Percentiles rank a stretch among this genome's conserved stretches.
Evolutionary conservation across 2,888 invertebrate species (phyloP).

Genomic region (Trichopoda pennipes): DNA sequence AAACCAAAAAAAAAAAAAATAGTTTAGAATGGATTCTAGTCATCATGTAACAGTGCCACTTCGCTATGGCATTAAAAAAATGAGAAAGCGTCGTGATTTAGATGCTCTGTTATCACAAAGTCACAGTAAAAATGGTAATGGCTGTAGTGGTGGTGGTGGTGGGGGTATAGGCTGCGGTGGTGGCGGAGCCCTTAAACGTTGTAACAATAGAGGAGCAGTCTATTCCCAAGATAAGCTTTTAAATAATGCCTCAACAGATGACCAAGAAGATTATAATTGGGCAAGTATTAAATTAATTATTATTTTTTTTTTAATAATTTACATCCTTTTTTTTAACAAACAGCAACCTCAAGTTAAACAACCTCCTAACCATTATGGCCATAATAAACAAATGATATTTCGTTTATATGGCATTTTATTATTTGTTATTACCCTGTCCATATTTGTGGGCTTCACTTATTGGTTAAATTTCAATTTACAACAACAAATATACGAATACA

Average conservation of each 20-base stretch:
- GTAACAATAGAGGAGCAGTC: slow-evolving; percentile 68
- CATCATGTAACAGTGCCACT: slow-evolving; percentile 85
- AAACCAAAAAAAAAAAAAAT: slow-evolving; percentile 30
- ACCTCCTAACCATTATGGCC: slow-evolving; percentile 75
- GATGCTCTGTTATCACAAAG: slow-evolving; percentile 85
- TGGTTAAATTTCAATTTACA: slow-evolving; percentile 80
- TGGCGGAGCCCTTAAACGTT: slow-evolving; percentile 70
- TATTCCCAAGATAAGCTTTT: slow-evolving; percentile 84
- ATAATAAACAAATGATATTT: slow-evolving; percentile 76
- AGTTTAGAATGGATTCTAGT: slow-evolving; percentile 83
- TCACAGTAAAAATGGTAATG: slow-evolving; percentile 75
- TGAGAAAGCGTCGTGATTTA: slow-evolving; percentile 88
- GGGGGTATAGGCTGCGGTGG: slow-evolving; percentile 45
- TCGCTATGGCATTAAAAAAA: slow-evolving; percentile 85
- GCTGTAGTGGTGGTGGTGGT: slow-evolving; percentile 25
- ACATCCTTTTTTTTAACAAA: slow-evolving; percentile 16
- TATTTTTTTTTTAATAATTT: too few relatives aligned
- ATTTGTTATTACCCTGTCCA: slow-evolving; percentile 74
- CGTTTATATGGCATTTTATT: slow-evolving; percentile 78
- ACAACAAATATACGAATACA: slow-evolving; percentile 79
- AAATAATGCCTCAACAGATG: slow-evolving; percentile 84
- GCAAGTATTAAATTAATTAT: slow-evolving; percentile 70
- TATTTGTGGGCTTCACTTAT: slow-evolving; percentile 78
- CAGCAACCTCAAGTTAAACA: slow-evolving; percentile 73
- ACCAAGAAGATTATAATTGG: slow-evolving; percentile 82